Percentiles rank a stretch among this genome's conserved stretches.
Evolutionary conservation across 2,888 invertebrate species (phyloP).

Genomic region (Helobdella robusta): DNA sequence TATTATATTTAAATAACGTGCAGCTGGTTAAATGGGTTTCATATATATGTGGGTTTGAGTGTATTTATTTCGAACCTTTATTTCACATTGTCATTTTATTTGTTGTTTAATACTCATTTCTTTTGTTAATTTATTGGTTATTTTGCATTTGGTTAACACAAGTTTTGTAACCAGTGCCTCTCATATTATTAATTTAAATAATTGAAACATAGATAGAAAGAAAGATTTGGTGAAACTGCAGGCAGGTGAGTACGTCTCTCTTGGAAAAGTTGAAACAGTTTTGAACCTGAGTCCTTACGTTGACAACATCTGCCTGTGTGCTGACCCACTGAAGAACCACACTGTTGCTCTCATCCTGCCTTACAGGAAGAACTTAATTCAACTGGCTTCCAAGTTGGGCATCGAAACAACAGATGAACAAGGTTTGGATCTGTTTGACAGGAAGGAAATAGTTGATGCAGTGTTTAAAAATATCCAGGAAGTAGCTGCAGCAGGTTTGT

Average conservation of each 20-base stretch:
- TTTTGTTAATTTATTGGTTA: too few relatives aligned
- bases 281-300: constrained; percentile 84
- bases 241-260: constrained; percentile 92
- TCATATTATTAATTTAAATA: too few relatives aligned
- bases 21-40: too few relatives aligned
- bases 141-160: too few relatives aligned
- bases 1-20: too few relatives aligned
- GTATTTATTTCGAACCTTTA: too few relatives aligned
- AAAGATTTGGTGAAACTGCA: constrained; percentile 96
- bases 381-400: constrained; percentile 63
- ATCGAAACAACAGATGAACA: constrained; percentile 31
- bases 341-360: constrained; percentile 67
- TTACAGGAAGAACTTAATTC: constrained; percentile 49
- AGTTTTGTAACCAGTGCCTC: too few relatives aligned
- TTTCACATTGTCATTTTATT: too few relatives aligned
- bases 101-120: too few relatives aligned
- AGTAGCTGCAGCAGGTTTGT: constrained; percentile 79
- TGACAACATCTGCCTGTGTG: constrained; percentile 94
- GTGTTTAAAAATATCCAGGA: constrained; percentile 72
- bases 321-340: constrained; percentile 56
- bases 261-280: constrained; percentile 90
- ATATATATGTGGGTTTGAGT: too few relatives aligned
- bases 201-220: constrained; percentile 98
- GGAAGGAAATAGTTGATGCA: constrained; percentile 65
- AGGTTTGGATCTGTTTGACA: constrained; percentile 66